These are phyloP conservation scores for Cosmia trapezina DNA, from an alignment of 2,888 invertebrate genomes.

Conservation along the genomic window DNA sequence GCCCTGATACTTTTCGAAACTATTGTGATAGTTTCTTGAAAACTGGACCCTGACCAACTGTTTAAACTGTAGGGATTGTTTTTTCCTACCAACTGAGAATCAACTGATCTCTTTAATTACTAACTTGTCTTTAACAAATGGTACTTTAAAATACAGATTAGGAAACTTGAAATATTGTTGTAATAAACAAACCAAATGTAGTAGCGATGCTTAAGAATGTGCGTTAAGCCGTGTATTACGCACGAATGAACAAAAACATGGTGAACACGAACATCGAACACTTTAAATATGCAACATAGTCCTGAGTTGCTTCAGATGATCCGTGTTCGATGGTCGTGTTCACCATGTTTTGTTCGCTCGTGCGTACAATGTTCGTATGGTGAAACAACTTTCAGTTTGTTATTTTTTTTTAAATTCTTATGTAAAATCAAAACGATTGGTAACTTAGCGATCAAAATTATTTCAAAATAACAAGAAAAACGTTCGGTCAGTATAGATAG, in stretches of 20 bases:
- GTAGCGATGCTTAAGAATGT: conserved; percentile 28
- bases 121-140: conserved; percentile 23
- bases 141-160: conserved; percentile 10
- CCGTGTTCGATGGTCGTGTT: too few relatives aligned
- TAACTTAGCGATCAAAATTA: conserved; percentile 27
- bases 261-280: too few relatives aligned
- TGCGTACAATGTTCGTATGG: conserved; percentile 23
- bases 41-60: conserved; percentile 43
- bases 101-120: conserved; percentile 47
- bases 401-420: conserved; percentile 2
- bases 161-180: not conserved
- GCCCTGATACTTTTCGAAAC: conserved; percentile 48
- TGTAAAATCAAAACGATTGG: conserved; percentile 21
- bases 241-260: too few relatives aligned
- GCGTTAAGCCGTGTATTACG: too few relatives aligned
- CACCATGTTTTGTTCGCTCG: too few relatives aligned
- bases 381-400: conserved; percentile 20
- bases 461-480: conserved; percentile 17
- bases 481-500: conserved; percentile 65
- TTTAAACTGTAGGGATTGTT: conserved; percentile 5
- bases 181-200: conserved; percentile 46
- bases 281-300: too few relatives aligned
- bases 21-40: conserved; percentile 49
- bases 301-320: too few relatives aligned
- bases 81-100: conserved; percentile 30